Evolutionary conservation across 2,797 vertebrate species (phyloP), one percentile per base, ranked within the genome.

Genomic region (Coilia nasus): DNA sequence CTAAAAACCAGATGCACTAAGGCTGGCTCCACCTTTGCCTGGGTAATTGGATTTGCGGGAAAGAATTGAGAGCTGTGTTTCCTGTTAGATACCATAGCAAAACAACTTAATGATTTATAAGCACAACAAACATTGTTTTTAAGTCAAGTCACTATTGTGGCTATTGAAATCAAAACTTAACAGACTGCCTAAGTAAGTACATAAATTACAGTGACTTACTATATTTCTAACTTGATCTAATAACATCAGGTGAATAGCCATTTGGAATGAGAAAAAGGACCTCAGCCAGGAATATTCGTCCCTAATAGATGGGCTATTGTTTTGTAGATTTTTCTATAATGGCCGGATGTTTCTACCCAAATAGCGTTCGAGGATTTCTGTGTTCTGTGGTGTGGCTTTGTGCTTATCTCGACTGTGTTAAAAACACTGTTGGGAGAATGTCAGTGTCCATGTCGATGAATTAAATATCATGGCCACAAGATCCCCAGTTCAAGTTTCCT

Each of bases 401-500:
- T 78, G 17, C 71, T 78, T 17, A 19, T 31, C 35, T 44, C 19
- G 31, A 19, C 14, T 12, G 28, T 31, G 12, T 31, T 78, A 4
- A 78, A 78, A 44, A 21, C 12, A 78, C 41, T 41, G 31, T 31
- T 1, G 71, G 71, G 17, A 78, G 71, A 78, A n/a, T 87, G 83
- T 89, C 82, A 87, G 84, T 81, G 83, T 88, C 83, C 85, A 84
- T 47, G 90, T 88, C 56, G 80, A 94, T 96, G 93, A 96, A 96
- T 96, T 94, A 96, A 96, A 96, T 92, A 96, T 96, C 83, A 84
- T 46, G 86, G 91, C 89, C 90, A 93, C 90, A 88, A 91, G 94
- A 95, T 93, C 93, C 81, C 83, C 78, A 90, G 92, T 90, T 95
- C 91, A 83, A 92, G 92, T 95, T 96, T 92, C 95, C 89, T 90